Evolutionary conservation across 2,888 invertebrate genomes (phyloP).

Genomic region (Pammene aurita): DNA sequence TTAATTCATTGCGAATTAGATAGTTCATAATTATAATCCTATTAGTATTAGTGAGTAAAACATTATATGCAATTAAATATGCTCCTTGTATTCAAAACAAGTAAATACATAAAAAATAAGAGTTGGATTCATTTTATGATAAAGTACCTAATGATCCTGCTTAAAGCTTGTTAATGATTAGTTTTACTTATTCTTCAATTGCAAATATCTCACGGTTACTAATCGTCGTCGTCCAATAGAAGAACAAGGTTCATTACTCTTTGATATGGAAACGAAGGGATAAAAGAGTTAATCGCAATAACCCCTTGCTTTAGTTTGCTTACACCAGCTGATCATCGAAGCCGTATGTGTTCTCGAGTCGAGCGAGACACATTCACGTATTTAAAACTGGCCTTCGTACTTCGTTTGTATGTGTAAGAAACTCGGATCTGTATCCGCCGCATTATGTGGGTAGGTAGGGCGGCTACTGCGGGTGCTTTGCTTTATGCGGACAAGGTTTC

Average conservation of each 20-base stretch:
- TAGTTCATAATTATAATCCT: background rate
- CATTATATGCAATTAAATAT: too few species aligned
- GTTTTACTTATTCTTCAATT: conserved; percentile 8
- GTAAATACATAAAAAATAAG: too few species aligned
- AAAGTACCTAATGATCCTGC: background rate
- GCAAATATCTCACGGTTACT: conserved; percentile 74
- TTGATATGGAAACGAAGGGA: conserved; percentile 83
- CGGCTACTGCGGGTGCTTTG: conserved; percentile 79
- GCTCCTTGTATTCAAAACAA: too few species aligned
- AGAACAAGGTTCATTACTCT: conserved; percentile 83
- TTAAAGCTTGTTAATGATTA: background rate
- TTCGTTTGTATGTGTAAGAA: conserved; percentile 76
- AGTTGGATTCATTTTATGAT: background rate
- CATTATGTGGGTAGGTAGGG: conserved; percentile 79
- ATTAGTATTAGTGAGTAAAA: background rate
- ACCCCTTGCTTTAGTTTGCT: conserved; percentile 81
- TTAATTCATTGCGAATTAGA: conserved; percentile 19
- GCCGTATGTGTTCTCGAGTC: conserved; percentile 76
- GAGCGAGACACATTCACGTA: conserved; percentile 68
- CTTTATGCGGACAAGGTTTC: conserved; percentile 71
- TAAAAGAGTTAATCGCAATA: conserved; percentile 83
- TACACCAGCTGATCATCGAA: conserved; percentile 83
- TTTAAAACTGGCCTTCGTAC: conserved; percentile 79
- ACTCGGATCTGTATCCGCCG: conserved; percentile 82
- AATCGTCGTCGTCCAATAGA: conserved; percentile 74